phyloP scores from a whole-genome alignment of 23 tunicate genomes.

The Ciona savignyi region DNA sequence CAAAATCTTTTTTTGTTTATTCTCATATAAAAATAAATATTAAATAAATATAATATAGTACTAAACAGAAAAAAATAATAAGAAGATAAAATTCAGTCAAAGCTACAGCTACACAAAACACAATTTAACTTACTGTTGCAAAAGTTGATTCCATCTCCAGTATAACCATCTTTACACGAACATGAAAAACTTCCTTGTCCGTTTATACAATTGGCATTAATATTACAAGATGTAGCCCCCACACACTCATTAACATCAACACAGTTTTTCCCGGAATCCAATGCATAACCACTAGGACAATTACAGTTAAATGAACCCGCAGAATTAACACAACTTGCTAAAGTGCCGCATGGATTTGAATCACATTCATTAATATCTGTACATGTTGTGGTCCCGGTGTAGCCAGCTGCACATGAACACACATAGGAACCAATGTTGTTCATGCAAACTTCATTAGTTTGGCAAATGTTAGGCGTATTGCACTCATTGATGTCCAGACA shows the following conservation, averaged over 20 bases:
- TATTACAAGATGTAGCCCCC: no score
- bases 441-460: conserved; percentile 17
- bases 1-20: no score
- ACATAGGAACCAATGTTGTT: conserved; percentile 11
- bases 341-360: not conserved
- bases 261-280: conserved; percentile 4
- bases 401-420: conserved; percentile 7
- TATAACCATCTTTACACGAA: conserved; percentile 5
- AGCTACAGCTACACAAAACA: no score
- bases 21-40: no score
- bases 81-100: no score
- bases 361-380: conserved; percentile 29
- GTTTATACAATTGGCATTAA: conserved; percentile 13
- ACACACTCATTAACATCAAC: conserved; percentile 18
- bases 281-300: conserved; percentile 15
- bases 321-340: conserved; percentile 20
- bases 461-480: not conserved
- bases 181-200: conserved; percentile 13
- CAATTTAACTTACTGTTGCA: conserved; percentile 7
- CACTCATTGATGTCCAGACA: conserved; percentile 52
- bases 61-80: no score
- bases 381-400: conserved; percentile 2
- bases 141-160: conserved; percentile 8
- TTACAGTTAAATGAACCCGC: conserved; percentile 18
- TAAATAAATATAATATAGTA: no score